Evolutionary conservation across 2,888 invertebrate genomes (phyloP), one percentile per base, ranked within the genome.

Genomic region (Operophtera brumata): DNA sequence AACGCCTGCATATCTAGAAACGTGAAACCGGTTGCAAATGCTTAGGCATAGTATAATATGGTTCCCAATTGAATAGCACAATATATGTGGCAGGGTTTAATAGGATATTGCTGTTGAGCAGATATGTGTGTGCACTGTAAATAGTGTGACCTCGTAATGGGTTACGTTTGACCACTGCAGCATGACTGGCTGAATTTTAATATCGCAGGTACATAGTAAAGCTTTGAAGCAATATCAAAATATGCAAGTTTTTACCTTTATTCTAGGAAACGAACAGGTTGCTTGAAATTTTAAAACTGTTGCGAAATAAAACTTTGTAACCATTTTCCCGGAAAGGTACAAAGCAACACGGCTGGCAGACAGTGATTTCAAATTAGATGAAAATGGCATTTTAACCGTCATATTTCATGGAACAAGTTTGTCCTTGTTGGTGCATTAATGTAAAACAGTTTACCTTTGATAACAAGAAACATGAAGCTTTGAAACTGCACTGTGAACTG

Each of bases 361-460:
- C 53, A 54, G 54, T 58, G 57, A 60, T 60, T 61, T 59, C 47
- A 62, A 64, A 58, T 60, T 57, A 57, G 37, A 59, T 48, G 47
- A 55, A 59, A 50, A 61, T 57, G 47, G 48, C 49, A 56, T 56
- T 57, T 56, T 46, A 44, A 48, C 48, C 46, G 55, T 56, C 57
- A 59, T 59, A 57, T 58, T 54, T 59, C 57, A 58, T 47, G 40
- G 48, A 53, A 57, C 12, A 45, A 54, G 37, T 57, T 51, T 6
- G 44, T 40, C 46, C 50, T 53, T 41, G 47, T 48, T 55, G 49
- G 28, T 47, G 28, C 47, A 30, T 10, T 13, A 48, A 50, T 51
- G 9, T 37, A 35, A 41, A 49, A 28, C 34, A 46, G 42, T 36
- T 14, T 34, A 45, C 41, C 42, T 30, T 43, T 35, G 39, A 28